A percentile compares a stretch with the other conserved stretches of the same genome.
Evolutionary conservation across 2,888 invertebrate species (phyloP).

Genomic region (Helleia helle): DNA sequence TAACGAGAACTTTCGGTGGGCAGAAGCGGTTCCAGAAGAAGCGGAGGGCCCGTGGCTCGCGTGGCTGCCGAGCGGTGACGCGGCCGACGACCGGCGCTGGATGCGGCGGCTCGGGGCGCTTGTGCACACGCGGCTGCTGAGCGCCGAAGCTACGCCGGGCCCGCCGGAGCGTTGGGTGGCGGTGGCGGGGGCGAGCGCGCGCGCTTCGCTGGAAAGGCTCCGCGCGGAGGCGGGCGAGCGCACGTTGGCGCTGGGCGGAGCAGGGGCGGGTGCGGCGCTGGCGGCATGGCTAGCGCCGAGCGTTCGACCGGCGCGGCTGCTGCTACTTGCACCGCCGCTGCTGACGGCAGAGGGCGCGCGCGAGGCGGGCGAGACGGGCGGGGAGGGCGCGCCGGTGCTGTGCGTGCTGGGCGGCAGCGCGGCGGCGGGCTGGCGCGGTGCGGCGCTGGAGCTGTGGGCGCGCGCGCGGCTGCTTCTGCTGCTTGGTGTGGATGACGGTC

Average conservation of each 20-base stretch:
- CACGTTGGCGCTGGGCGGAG: constrained; percentile 32
- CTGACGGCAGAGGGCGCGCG: constrained; percentile 77
- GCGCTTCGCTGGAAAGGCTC: constrained; percentile 36
- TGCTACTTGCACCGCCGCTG: constrained; percentile 81
- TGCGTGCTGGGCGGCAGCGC: constrained; percentile 29
- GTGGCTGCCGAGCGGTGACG: constrained; percentile 25
- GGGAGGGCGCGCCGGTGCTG: constrained; percentile 29
- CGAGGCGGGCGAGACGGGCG: constrained; percentile 35
- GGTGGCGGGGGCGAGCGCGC: constrained; percentile 26
- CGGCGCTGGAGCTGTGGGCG: constrained; percentile 28
- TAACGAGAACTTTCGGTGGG: no score
- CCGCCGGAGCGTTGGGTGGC: constrained; percentile 30
- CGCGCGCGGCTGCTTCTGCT: constrained; percentile 64
- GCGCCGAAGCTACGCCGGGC: constrained; percentile 30
- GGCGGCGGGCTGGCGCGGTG: constrained; percentile 20
- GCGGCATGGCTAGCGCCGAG: constrained; percentile 25
- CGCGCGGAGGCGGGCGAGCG: constrained; percentile 37
- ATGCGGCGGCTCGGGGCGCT: constrained; percentile 33
- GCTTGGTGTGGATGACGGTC: constrained; percentile 77
- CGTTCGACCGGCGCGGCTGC: constrained; percentile 45
- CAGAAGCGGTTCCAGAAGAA: constrained; percentile 14
- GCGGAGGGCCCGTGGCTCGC: constrained; percentile 25
- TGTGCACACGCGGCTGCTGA: constrained; percentile 26
- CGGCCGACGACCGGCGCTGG: constrained; percentile 24
- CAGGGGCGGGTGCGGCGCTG: constrained; percentile 33